Base-by-base conservation (phyloP, 2,113 vertebrate species). In the Oenanthe oenanthe region DNA sequence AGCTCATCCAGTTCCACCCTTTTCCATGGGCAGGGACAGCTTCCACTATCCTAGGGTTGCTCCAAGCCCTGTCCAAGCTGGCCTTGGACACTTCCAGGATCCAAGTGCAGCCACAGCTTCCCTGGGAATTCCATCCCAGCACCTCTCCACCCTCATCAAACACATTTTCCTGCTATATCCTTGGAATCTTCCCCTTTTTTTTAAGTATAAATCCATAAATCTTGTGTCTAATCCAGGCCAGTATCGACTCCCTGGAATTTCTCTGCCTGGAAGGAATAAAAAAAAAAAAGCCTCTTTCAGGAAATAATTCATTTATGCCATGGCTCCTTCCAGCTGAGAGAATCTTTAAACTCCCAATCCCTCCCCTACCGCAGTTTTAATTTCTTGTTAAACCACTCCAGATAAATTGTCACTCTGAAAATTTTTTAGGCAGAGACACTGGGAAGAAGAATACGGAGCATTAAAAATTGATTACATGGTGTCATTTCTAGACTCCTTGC, bases 41-140 rank as follows among this genome's bases (percentile, higher is more conserved):
- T 31, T 29, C 51, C 28, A 31, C 51, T 53, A 31, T 31, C 28
- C 70, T 70, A 65, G 12, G 48, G 24, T 0, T 6, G 9, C 28
- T 74, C 29, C 50, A 56, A 48, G 9, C 18, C 22, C 6, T 0
- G 0, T 65, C 50, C 70, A 73, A 0, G 9, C 24, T 29, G 19
- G 51, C 24, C 34, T 75, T 8, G 71, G 51, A 20, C 82, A 25
- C 7, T 50, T 57, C 34, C 51, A 25, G 24, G 42, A 40, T 48
- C 63, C 63, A 13, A 28, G 6, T 1, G 15, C 50, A 48, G 19
- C 51, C 51, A 6, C 34, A 20, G 1, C 2, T 74, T 42, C 3
- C 1, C 36, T 5, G 20, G 53, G 61, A 75, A 58, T 75, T 58
- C 61, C 53, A 42, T 75, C 5, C 34, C 70, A 42, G 20, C 6